Evolutionary conservation across 2,797 vertebrate species (phyloP), one percentile per base, ranked within the genome.

Genomic region (Onychomys torridus): DNA sequence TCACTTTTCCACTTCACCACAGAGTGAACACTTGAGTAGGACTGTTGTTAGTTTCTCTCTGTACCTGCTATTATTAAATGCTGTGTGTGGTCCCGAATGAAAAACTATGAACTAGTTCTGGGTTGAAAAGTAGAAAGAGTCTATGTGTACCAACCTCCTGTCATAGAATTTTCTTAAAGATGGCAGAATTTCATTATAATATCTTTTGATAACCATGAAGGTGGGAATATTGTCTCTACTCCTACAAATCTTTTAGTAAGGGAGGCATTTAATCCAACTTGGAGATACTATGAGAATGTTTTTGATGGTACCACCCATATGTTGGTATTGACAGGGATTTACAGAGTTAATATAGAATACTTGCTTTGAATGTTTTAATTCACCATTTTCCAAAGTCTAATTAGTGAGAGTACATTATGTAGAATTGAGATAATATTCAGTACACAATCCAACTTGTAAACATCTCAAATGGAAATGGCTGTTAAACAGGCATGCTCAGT

Each of bases 381-480:
- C 93, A 73, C 88, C 95, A 89, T 98, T 97, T 98, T 59, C 94
- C 92, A 90, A 98, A 98, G 98, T 97, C 85, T 97, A 98, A 98
- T 97, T 97, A 97, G 97, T 97, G 97, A 98, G 96, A 98, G 67
- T 94, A 97, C 91, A 95, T 98, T 97, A 97, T 90, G 97, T 96
- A 96, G 94, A 92, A 97, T 93, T 92, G 71, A 63, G 98, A 75
- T 85, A 49, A 67, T 90, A 98, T 98, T 95, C 97, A 97, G 85
- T 92, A 98, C 98, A 97, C 96, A 98, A 98, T 98, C 46, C 98
- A 98, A 97, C 98, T 98, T 98, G 98, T 98, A 98, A 99, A 98
- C 97, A 98, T 98, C 96, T 98, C 98, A 97, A 97, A 97, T 97
- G 97, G 95, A 97, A 97, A 98, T 98, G 97, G 98, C 98, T 98